Base-by-base conservation (phyloP, 2,113 vertebrate species). In the Candoia aspera region DNA sequence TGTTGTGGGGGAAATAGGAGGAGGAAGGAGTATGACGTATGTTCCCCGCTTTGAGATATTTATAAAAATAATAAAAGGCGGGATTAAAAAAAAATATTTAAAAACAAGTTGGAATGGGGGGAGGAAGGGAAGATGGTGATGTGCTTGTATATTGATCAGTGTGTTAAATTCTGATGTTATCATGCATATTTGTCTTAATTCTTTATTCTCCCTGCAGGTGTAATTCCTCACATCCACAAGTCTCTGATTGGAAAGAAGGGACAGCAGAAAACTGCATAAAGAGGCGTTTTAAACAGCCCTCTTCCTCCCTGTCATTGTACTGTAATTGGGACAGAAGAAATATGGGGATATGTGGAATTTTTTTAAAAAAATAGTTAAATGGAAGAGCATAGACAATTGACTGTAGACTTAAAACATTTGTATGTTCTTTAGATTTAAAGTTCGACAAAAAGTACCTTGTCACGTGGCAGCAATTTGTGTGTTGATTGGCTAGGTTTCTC, bases 141-240 rank as follows among this genome's bases (percentile, higher is more conserved):
- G 8, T 29, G 62, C 5, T 19, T 92, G 17, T 10, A 19, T 24
- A 37, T 37, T 8, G 33, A 37, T 8, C 4, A 13, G n/a, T 8
- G 2, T 88, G 10, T 49, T 87, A 83, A 64, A 24, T 68, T 1
- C 15, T 26, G 55, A 21, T 26, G 0, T 21, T 42, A 6, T 42
- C 3, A 0, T 54, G 58, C 29, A 53, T 2, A 2, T 6, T 12
- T 19, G 6, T 85, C 26, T 53, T 93, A 57, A 91, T 33, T 37
- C 1, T 86, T 55, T 88, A n/a, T 54, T 90, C 89, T 49, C 60
- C 24, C 92, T 29, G 8, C 87, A 99, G 99, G 99, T 96, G 99
- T 99, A 93, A 99, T 99, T 95, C 99, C 99, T 64, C 99, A 99
- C 96, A 99, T 99, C 97, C 99, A 99, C 97, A 99, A 99, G 97